These are phyloP conservation scores for Plectrocnemia conspersa DNA, from an alignment of 1,140 invertebrate species.

Conservation along the genomic window DNA sequence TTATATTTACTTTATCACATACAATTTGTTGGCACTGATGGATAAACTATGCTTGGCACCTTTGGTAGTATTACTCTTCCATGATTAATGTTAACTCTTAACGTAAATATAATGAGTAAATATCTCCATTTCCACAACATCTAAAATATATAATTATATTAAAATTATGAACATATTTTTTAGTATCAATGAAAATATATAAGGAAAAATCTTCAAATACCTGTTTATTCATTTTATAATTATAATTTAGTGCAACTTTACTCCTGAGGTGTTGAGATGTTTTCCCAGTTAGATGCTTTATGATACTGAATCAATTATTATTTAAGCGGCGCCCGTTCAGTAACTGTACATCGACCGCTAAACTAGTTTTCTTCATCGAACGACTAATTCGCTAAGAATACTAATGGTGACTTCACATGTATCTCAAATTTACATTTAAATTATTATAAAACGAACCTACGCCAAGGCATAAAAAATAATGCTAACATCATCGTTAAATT, in stretches of 20 bases:
- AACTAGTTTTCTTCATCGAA: constrained; percentile 10
- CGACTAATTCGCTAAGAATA: constrained; percentile 13
- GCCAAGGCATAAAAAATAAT: too few relatives aligned
- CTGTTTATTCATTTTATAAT: neutral
- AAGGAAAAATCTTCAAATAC: neutral
- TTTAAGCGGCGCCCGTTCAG: neutral
- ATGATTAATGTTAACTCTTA: neutral
- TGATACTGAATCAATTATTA: constrained; percentile 8
- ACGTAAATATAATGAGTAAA: neutral
- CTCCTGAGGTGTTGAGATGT: neutral
- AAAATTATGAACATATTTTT: neutral
- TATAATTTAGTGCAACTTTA: constrained; percentile 6
- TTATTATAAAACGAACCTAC: too few relatives aligned
- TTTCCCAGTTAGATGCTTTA: neutral
- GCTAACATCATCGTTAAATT: too few relatives aligned
- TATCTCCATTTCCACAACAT: neutral
- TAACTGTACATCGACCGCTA: constrained; percentile 25
- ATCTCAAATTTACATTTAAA: too few relatives aligned
- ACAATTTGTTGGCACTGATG: constrained; percentile 23
- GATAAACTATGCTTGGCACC: constrained; percentile 18
- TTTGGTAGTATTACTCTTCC: constrained; percentile 18
- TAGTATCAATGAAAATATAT: neutral
- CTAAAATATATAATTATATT: neutral
- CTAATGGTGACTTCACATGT: too few relatives aligned
- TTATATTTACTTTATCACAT: constrained; percentile 10